A percentile compares a stretch with the other conserved stretches of the same genome.
These are phyloP conservation scores for Anolis sagrei DNA, from an alignment of 2,113 vertebrate genomes.

Conservation along the genomic window DNA sequence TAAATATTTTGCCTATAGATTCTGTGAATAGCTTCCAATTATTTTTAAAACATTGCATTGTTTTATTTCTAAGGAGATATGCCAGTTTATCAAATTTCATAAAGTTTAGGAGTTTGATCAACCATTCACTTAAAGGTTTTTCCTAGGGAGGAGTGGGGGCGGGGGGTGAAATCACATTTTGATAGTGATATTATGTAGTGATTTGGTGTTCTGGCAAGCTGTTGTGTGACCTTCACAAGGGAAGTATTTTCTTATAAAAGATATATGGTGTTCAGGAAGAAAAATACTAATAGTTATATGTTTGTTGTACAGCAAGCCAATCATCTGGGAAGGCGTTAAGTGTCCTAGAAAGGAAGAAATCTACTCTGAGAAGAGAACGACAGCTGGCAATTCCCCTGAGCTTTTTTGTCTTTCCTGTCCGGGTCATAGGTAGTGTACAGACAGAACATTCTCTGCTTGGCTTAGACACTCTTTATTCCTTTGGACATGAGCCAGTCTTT, in stretches of 20 bases:
- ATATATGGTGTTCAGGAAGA: too few species aligned
- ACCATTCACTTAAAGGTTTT: too few species aligned
- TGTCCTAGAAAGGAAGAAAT: not conserved
- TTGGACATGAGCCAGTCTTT: conserved; percentile 39
- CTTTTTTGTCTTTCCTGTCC: not conserved
- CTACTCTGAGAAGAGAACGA: not conserved
- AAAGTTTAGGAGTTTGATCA: too few species aligned
- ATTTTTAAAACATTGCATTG: too few species aligned
- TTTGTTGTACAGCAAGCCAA: not conserved
- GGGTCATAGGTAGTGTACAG: conserved; percentile 8
- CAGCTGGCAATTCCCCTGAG: not conserved
- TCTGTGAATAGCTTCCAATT: too few species aligned
- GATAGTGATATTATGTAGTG: not conserved
- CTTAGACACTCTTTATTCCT: conserved; percentile 9
- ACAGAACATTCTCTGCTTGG: conserved; percentile 5
- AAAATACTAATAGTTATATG: not conserved
- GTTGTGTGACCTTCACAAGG: not conserved
- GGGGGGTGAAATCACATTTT: not conserved
- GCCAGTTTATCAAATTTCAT: too few species aligned
- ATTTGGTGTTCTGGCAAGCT: not conserved
- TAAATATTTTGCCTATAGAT: too few species aligned
- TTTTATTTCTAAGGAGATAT: too few species aligned
- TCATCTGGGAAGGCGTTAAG: not conserved
- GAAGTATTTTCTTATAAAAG: not conserved
- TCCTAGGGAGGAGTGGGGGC: not conserved